Base-by-base conservation (phyloP, 2,797 vertebrate genomes). In the Rhynchonycteris naso region DNA sequence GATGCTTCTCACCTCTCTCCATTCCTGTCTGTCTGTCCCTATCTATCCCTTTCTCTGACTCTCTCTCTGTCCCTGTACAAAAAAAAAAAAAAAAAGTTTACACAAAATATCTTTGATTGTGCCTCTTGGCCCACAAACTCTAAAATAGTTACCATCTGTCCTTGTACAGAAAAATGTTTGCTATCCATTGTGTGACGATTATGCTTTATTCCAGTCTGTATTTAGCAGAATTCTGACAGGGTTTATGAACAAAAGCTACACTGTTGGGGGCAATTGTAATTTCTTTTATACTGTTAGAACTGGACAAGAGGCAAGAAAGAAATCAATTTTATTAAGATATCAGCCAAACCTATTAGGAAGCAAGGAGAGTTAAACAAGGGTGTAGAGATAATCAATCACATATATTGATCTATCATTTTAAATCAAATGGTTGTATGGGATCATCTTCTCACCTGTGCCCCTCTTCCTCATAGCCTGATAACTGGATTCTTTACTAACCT, bases 141-240 rank as follows among this genome's bases (percentile, higher is more conserved):
- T 72, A 68, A 91, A 87, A 54, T 92, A 93, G 93, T 95, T 93
- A 83, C 59, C 74, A 35, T 38, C 28, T 56, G 33, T 18, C 52
- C 16, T 68, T 94, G 89, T 61, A 65, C 1, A 38, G 24, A 82
- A 86, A 61, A 43, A 33, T 59, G 26, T 79, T 81, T 93, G 24
- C 61, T 19, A 22, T 71, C 38, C 16, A 13, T 22, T 71, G 4
- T 21, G 7, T 13, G 59, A 26, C n/a, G 38, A 24, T 63, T 74
- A 59, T 56, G 58, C 22, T 72, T 15, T 84, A 15, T 66, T 76
- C 33, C 26, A 54, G 52, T 69, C 30, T 35, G 14, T 52, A 74
- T 78, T 54, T 28, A 61, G 38, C 35, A 63, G 56, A 89, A 47
- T 21, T 85, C 72, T 59, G 63, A 88, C 16, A 58, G 30, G 38